These are phyloP conservation scores for Gymnosoma rotundatum DNA, from an alignment of 2,888 invertebrate species.

Conservation along the genomic window DNA sequence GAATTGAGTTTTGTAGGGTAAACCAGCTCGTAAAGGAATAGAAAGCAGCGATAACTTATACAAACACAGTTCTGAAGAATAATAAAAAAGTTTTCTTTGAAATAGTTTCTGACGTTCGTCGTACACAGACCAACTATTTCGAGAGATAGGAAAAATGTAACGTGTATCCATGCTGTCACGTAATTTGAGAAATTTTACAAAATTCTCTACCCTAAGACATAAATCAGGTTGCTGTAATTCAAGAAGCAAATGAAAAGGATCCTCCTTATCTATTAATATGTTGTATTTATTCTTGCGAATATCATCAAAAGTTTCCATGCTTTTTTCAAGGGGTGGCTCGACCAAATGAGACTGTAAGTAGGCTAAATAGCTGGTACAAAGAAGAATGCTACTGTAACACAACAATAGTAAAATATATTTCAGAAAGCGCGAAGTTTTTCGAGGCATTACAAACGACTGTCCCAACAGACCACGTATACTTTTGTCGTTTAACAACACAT, in stretches of 20 bases:
- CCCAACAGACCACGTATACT: too few species aligned
- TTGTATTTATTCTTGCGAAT: slow-evolving; percentile 47
- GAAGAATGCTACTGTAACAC: slow-evolving; percentile 58
- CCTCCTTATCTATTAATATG: slow-evolving; percentile 51
- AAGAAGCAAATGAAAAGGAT: not conserved
- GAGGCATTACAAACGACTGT: too few species aligned
- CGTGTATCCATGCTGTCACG: too few species aligned
- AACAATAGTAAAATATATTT: too few species aligned
- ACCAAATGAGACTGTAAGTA: slow-evolving; percentile 60
- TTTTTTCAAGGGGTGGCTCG: slow-evolving; percentile 46
- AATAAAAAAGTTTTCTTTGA: too few species aligned
- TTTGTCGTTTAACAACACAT: too few species aligned
- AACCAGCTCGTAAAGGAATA: slow-evolving; percentile 57
- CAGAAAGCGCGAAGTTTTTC: too few species aligned
- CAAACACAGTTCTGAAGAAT: slow-evolving; percentile 53
- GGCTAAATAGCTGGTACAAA: slow-evolving; percentile 60
- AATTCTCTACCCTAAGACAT: not conserved
- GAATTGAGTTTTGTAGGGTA: too few species aligned
- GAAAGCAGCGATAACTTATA: slow-evolving; percentile 26
- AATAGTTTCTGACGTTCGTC: too few species aligned
- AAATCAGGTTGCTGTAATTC: slow-evolving; percentile 18
- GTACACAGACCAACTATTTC: too few species aligned
- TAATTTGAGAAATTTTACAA: slow-evolving; percentile 22
- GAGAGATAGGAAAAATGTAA: too few species aligned
- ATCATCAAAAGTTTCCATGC: slow-evolving; percentile 63